These are phyloP conservation scores for Hycleus cichorii DNA, from an alignment of 1,140 invertebrate genomes.

Conservation along the genomic window DNA sequence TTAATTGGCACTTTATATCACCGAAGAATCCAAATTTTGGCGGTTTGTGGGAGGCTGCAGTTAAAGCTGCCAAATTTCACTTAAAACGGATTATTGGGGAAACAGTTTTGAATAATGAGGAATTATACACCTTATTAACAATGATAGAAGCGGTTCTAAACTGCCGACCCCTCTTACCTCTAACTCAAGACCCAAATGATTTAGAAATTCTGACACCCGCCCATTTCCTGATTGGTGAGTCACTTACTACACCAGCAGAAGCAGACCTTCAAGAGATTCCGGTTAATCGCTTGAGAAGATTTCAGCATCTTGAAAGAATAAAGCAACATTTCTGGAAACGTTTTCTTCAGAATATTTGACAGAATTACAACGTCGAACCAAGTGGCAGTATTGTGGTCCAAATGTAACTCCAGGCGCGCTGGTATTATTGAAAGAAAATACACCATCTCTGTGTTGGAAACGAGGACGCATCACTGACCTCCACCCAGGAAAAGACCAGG, in stretches of 20 bases:
- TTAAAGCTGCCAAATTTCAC: slow-evolving; percentile 3
- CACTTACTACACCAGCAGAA: slow-evolving; percentile 32
- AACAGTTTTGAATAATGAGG: slow-evolving; percentile 20
- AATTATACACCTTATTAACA: slow-evolving; percentile 17
- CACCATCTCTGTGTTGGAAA: no score
- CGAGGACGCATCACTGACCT: no score
- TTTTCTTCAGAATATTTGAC: slow-evolving; percentile 35
- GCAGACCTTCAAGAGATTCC: slow-evolving; percentile 15
- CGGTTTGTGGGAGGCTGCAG: not conserved
- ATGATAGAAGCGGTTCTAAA: slow-evolving; percentile 2
- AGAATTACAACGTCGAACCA: slow-evolving; percentile 27
- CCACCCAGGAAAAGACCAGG: no score
- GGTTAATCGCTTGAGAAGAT: slow-evolving; percentile 17
- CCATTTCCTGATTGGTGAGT: slow-evolving; percentile 26
- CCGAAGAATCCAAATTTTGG: not conserved
- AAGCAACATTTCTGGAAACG: slow-evolving; percentile 37
- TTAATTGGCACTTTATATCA: slow-evolving; percentile 3
- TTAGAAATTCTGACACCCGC: slow-evolving; percentile 29
- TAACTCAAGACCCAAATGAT: slow-evolving; percentile 25
- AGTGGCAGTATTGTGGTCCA: slow-evolving; percentile 20
- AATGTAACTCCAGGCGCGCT: not conserved
- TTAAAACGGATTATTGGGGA: slow-evolving; percentile 2
- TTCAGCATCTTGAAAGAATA: slow-evolving; percentile 27
- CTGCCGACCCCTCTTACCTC: slow-evolving; percentile 10
- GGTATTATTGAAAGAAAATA: no score